These are phyloP conservation scores for Falco rusticolus DNA, from an alignment of 2,797 vertebrate species.

Conservation along the genomic window DNA sequence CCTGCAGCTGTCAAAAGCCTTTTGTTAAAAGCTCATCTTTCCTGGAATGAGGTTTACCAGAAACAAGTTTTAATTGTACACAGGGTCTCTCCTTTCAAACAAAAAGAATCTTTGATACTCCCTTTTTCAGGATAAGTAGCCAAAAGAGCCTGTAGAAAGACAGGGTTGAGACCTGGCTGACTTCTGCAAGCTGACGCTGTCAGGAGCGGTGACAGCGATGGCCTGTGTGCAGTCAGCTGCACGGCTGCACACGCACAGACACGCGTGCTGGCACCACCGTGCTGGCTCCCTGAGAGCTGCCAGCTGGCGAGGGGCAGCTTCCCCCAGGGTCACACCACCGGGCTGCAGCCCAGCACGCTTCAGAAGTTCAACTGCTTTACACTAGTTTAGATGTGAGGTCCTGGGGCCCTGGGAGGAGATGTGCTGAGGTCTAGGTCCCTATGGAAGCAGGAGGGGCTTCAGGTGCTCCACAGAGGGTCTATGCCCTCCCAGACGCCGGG, in stretches of 20 bases:
- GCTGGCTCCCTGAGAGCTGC: not conserved
- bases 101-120: not conserved
- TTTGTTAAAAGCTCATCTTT: constrained; percentile 98
- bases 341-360: rapidly evolving
- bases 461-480: rapidly evolving
- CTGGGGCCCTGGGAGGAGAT: not conserved
- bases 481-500: rapidly evolving
- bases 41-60: constrained; percentile 87
- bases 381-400: rapidly evolving
- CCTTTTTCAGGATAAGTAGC: constrained; percentile 35
- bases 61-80: constrained; percentile 96
- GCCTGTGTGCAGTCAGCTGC: not conserved
- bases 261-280: not conserved
- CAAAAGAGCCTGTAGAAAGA: not conserved
- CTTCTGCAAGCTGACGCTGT: not conserved
- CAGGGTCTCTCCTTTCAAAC: constrained; percentile 75
- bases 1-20: constrained; percentile 98
- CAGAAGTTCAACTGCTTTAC: not conserved
- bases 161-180: not conserved
- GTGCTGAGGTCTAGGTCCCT: rapidly evolving
- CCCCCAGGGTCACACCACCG: not conserved
- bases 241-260: not conserved
- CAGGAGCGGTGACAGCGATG: not conserved
- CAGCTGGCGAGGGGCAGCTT: not conserved
- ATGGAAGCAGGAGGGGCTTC: not conserved